phyloP scores from a whole-genome alignment of 2,888 invertebrate genomes.

The Drosophila macrospina region DNA sequence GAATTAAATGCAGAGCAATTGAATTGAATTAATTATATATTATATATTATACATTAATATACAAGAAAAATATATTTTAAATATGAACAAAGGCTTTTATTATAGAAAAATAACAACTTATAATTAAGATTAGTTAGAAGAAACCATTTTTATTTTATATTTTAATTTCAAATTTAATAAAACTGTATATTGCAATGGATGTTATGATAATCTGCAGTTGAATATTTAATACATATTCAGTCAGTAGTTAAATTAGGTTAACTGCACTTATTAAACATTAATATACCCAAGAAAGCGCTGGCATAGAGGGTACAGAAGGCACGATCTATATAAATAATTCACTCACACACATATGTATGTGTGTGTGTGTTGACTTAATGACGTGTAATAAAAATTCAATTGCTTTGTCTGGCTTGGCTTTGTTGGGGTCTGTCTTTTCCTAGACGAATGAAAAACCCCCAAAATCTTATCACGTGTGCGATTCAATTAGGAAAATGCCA shows the following conservation, averaged over 20 bases:
- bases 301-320: constrained; percentile 26
- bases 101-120: too few species aligned
- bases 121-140: too few species aligned
- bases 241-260: background rate
- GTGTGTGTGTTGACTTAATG: constrained; percentile 61
- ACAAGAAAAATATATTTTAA: too few species aligned
- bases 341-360: constrained; percentile 23
- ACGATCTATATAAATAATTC: constrained; percentile 62
- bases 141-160: too few species aligned
- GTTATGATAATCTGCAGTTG: too few species aligned
- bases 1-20: too few species aligned
- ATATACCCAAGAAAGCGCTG: background rate
- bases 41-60: too few species aligned
- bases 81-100: too few species aligned
- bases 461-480: constrained; percentile 46
- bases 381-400: constrained; percentile 71
- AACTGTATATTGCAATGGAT: too few species aligned
- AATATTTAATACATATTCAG: too few species aligned
- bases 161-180: too few species aligned
- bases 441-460: constrained; percentile 14
- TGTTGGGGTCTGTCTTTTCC: constrained; percentile 36
- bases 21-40: too few species aligned
- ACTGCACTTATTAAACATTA: background rate
- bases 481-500: constrained; percentile 46
- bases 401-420: constrained; percentile 62